Evolutionary conservation across 2,797 vertebrate genomes (phyloP).

Genomic region (Platalea minor): DNA sequence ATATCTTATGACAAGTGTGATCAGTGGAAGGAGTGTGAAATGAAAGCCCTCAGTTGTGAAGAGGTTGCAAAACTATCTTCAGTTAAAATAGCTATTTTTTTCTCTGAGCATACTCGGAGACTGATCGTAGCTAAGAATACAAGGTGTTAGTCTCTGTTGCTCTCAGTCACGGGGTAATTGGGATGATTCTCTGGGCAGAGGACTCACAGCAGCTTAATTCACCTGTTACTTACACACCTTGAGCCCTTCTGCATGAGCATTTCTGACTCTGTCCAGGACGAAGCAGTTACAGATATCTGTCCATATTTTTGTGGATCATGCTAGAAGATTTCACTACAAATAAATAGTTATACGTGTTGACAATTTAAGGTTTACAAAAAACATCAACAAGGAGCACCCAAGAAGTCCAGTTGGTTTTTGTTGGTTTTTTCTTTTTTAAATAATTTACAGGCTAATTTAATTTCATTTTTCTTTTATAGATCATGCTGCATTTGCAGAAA

Average conservation of each 20-base stretch:
- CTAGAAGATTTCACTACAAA: background rate
- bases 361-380: background rate
- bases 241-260: background rate
- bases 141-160: background rate
- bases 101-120: background rate
- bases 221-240: background rate
- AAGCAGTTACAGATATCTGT: background rate
- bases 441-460: background rate
- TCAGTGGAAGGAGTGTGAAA: background rate
- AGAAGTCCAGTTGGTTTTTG: background rate
- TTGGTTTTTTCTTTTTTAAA: background rate
- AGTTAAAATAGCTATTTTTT: background rate
- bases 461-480: background rate
- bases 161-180: rapidly evolving
- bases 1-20: background rate
- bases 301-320: background rate
- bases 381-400: background rate
- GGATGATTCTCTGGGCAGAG: background rate
- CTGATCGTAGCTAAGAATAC: rapidly evolving
- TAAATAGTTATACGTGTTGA: background rate
- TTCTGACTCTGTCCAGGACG: background rate
- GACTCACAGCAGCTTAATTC: background rate
- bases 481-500: background rate
- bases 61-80: background rate
- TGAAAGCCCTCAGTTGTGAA: background rate